These are phyloP conservation scores for Leontocebus nigricollis DNA, from an alignment of 2,797 vertebrate genomes.

Conservation along the genomic window DNA sequence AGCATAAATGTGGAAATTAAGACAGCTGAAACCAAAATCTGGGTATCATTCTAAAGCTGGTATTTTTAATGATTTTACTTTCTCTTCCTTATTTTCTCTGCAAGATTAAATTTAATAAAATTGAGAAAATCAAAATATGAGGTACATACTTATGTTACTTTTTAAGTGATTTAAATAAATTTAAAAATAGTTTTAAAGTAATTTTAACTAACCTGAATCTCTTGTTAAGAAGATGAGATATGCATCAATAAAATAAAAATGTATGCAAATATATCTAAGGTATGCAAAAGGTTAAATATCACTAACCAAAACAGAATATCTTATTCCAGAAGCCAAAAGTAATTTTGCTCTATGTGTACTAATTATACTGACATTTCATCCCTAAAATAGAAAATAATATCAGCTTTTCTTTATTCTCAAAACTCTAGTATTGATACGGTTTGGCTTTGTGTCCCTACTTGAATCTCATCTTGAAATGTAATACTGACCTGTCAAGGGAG, in stretches of 20 bases:
- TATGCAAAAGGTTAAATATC: neutral
- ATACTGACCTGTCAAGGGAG: neutral
- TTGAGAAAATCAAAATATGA: neutral
- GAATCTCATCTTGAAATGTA: neutral
- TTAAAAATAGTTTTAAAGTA: neutral
- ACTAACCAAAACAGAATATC: slow-evolving; percentile 26
- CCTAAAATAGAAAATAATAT: slow-evolving; percentile 32
- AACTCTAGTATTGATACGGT: neutral
- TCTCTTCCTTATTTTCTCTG: neutral
- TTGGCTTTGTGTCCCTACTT: neutral
- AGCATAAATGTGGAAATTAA: slow-evolving; percentile 6
- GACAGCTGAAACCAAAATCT: neutral
- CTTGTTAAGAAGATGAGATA: neutral
- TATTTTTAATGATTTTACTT: neutral
- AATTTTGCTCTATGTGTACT: neutral
- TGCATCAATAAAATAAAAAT: neutral
- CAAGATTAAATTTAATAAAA: slow-evolving; percentile 26
- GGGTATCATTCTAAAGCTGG: neutral
- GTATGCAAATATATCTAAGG: neutral
- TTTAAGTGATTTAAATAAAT: neutral
- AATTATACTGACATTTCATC: neutral
- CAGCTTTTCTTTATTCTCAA: slow-evolving; percentile 22
- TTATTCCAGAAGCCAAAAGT: neutral
- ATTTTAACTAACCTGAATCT: neutral
- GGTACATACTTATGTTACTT: neutral